These are phyloP conservation scores for Chionoecetes opilio DNA, from an alignment of 1,140 invertebrate species.

Conservation along the genomic window DNA sequence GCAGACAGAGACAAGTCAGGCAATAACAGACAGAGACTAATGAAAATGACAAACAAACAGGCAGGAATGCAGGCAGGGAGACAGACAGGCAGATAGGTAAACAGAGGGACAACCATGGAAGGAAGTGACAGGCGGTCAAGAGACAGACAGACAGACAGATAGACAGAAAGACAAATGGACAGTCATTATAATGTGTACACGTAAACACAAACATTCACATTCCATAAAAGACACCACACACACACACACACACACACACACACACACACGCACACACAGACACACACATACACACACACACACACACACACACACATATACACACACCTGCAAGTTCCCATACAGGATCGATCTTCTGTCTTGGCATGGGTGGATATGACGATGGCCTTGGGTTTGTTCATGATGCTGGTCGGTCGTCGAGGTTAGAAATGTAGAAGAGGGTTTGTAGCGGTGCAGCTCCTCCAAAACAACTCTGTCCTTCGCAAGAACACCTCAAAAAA, in stretches of 20 bases:
- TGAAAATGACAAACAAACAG: neutral
- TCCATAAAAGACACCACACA: neutral
- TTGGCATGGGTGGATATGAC: conserved; percentile 52
- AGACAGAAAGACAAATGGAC: conserved; percentile 28
- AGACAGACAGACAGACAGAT: conserved; percentile 49
- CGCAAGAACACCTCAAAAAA: no score
- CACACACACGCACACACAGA: neutral
- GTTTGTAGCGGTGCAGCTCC: no score
- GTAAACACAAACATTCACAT: conserved; percentile 1
- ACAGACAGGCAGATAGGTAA: neutral
- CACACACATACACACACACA: conserved; percentile 42
- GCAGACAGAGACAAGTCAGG: neutral
- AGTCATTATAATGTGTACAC: neutral
- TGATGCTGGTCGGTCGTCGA: neutral
- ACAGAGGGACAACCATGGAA: neutral
- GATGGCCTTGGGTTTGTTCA: conserved; percentile 64
- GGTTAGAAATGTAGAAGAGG: no score
- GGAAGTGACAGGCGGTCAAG: neutral
- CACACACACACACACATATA: conserved; percentile 49
- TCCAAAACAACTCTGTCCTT: no score
- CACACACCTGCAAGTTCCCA: conserved; percentile 57
- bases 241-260: conserved; percentile 35
- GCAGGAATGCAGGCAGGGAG: neutral
- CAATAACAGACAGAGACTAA: conserved; percentile 24
- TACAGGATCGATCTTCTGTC: conserved; percentile 41